A percentile compares a stretch with the other conserved stretches of the same genome.
These are phyloP conservation scores for Gadus macrocephalus DNA, from an alignment of 2,113 vertebrate species.

Conservation along the genomic window DNA sequence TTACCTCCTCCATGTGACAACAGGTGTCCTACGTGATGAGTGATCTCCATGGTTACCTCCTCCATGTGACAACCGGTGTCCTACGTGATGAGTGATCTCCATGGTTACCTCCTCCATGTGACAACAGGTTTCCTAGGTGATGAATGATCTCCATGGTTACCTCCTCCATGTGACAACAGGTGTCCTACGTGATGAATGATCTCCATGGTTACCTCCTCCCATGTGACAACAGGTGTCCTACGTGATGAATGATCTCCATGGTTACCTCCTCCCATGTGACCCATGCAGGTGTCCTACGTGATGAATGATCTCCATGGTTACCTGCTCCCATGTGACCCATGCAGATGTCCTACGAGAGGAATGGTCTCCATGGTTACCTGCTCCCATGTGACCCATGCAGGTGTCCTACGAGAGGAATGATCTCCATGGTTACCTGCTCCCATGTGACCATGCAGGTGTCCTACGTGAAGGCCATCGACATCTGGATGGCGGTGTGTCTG, in stretches of 20 bases:
- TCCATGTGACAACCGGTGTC: conserved; percentile 76
- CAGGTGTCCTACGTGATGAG: conserved; percentile 89
- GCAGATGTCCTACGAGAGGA: too few species aligned
- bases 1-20: neutral
- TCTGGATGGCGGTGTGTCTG: conserved; percentile 96
- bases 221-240: conserved; percentile 80
- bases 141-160: neutral
- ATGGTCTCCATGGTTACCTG: neutral
- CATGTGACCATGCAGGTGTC: conserved; percentile 76
- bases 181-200: too few species aligned
- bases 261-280: too few species aligned
- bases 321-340: too few species aligned
- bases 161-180: neutral
- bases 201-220: neutral
- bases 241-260: too few species aligned
- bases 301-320: too few species aligned
- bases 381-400: conserved; percentile 53
- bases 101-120: neutral
- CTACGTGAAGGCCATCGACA: conserved; percentile 93
- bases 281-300: too few species aligned
- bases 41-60: neutral
- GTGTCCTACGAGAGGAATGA: conserved; percentile 86
- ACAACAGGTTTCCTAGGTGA: conserved; percentile 85
- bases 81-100: conserved; percentile 71
- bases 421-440: too few species aligned